These are phyloP conservation scores for Tyria jacobaeae DNA, from an alignment of 2,888 invertebrate genomes.

Conservation along the genomic window DNA sequence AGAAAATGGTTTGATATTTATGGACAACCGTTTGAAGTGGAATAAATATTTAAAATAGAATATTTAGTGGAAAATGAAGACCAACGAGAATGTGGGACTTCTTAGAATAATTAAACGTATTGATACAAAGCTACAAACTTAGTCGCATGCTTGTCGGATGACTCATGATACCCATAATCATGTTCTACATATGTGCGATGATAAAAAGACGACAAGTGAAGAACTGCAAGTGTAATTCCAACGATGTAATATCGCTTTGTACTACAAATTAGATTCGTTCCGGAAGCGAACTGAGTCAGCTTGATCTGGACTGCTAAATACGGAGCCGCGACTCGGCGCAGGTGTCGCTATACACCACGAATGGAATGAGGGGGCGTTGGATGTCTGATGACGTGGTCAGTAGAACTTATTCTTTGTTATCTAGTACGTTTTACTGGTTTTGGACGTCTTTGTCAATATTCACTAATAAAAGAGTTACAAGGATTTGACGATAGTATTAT, in stretches of 20 bases:
- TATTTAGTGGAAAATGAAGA: no score
- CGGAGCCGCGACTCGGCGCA: conserved; percentile 24
- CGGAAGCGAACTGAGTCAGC: conserved; percentile 37
- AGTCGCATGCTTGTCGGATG: neutral
- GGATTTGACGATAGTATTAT: neutral
- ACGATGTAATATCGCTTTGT: neutral
- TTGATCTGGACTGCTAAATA: conserved; percentile 28
- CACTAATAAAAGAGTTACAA: neutral
- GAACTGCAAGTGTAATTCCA: conserved; percentile 4
- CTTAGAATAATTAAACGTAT: neutral
- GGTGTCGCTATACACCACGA: conserved; percentile 10
- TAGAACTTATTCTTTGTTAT: neutral
- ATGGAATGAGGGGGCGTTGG: conserved; percentile 4
- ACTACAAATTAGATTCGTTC: neutral
- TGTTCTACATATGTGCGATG: neutral
- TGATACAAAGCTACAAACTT: neutral
- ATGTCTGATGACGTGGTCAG: conserved; percentile 1
- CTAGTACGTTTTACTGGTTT: neutral
- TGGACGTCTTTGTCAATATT: conserved; percentile 3
- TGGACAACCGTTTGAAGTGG: no score
- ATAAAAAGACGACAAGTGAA: conserved; percentile 1
- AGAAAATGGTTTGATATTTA: no score
- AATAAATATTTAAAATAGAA: no score
- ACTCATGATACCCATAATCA: neutral
- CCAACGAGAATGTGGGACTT: no score